Evolutionary conservation across 2,113 vertebrate species (phyloP), one percentile per base, ranked within the genome.

Genomic region (Hemiprocne comata): DNA sequence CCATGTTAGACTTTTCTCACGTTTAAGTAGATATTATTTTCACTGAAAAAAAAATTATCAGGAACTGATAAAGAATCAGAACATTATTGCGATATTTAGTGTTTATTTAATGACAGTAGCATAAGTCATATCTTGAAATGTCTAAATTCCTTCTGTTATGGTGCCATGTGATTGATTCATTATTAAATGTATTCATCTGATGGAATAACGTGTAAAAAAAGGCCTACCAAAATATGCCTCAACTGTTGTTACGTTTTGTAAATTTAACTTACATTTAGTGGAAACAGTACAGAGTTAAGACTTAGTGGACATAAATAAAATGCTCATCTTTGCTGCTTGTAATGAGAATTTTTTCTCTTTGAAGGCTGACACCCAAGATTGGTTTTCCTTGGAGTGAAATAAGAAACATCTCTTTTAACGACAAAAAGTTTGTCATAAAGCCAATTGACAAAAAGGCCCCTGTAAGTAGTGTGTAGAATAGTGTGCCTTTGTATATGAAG

Each of bases 391-490:
- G 99, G 99, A 99, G 99, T 62, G 99, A 99, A 97, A 99, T 99
- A 95, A 98, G 99, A 97, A 99, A 99, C 97, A 99, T 99, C 97
- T 99, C 99, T 78, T 99, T 99, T 97, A 99, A 99, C 4, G 99
- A 99, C 98, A 99, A 99, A 98, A 99, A 99, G 94, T 99, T 99
- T 98, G 98, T 99, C 92, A 99, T 99, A 98, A 99, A 99, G 94
- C 99, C 99, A n/a, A 99, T 99, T n/a, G 99, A 99, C 97, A 99
- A 99, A 97, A 99, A 99, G 93, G 99, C 99, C 42, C 99, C 99
- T 23, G 99, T 99, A 98, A 99, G 99, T 98, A 95, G 36, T 14
- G 69, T 81, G 62, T 78, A 21, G 31, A 58, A 17, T 75, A 80
- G 20, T 57, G 26, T 94, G 48, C n/a, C 60, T 83, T 77, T 80